Conservation (phyloP, 1,140 invertebrate species). For the Planococcus citri region DNA sequence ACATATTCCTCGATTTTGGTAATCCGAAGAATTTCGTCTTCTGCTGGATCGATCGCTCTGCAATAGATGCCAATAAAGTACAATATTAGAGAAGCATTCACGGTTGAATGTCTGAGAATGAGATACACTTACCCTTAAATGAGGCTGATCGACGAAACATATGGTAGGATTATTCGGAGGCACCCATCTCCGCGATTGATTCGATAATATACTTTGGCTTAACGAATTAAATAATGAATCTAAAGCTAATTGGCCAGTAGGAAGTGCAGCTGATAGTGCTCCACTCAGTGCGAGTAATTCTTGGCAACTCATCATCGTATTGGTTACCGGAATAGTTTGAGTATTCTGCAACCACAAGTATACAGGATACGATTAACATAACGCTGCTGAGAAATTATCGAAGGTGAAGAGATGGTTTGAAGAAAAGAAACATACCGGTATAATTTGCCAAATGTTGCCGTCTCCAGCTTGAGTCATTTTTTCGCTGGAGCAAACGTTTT, state of each 20-base stretch:
- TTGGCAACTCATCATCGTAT: slow-evolving; percentile 61
- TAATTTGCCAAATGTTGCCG: slow-evolving; percentile 28
- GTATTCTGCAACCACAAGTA: background rate
- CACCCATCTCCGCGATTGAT: background rate
- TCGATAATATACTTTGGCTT: slow-evolving; percentile 41
- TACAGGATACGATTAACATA: too few species aligned
- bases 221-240: slow-evolving; percentile 68
- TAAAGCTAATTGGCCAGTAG: slow-evolving; percentile 70
- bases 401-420: too few species aligned
- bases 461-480: slow-evolving; percentile 76
- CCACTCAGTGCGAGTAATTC: slow-evolving; percentile 80
- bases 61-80: background rate
- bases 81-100: background rate
- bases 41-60: background rate
- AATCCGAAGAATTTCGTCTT: background rate
- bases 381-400: too few species aligned
- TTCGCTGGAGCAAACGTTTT: slow-evolving; percentile 67
- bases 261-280: slow-evolving; percentile 76
- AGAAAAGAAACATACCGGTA: too few species aligned
- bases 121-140: background rate
- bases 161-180: background rate
- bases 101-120: too few species aligned
- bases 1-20: background rate
- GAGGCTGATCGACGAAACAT: slow-evolving; percentile 10
- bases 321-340: background rate